phyloP scores from a whole-genome alignment of 2,888 invertebrate species.

The Seira sanloemensis region DNA sequence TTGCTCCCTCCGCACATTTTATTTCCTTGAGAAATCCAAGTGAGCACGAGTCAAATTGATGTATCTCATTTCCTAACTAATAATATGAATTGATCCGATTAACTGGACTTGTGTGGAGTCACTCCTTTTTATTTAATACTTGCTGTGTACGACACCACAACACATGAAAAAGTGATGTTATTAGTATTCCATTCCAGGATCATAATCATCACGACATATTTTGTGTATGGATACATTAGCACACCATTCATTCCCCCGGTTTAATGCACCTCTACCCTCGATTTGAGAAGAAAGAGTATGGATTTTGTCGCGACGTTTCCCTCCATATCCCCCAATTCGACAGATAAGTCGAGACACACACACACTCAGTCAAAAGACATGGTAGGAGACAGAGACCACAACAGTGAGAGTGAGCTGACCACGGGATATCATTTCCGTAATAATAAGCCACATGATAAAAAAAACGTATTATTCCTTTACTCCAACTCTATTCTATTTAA shows the following conservation, averaged over 20 bases:
- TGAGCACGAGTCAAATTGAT: conserved; percentile 26
- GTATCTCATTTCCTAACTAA: conserved; percentile 56
- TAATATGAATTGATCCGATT: conserved; percentile 59
- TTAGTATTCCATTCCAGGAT: conserved; percentile 3
- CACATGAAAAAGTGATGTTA: background rate
- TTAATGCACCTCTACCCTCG: background rate
- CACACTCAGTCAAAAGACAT: too few species aligned
- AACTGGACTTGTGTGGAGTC: conserved; percentile 27
- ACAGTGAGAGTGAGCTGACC: conserved; percentile 29
- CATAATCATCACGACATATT: conserved; percentile 6
- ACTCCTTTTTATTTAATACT: background rate
- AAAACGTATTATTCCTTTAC: background rate
- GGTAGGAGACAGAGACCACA: background rate
- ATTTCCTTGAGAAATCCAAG: background rate
- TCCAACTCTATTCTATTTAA: background rate
- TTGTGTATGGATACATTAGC: background rate
- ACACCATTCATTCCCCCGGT: background rate
- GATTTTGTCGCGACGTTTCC: background rate
- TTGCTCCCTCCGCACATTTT: background rate
- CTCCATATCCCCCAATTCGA: background rate
- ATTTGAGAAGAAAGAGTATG: too few species aligned
- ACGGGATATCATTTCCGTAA: conserved; percentile 56
- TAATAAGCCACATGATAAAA: conserved; percentile 11
- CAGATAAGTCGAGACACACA: conserved; percentile 1
- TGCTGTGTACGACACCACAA: background rate